Conservation (phyloP, 2,113 vertebrate species). For the Rynchops niger region DNA sequence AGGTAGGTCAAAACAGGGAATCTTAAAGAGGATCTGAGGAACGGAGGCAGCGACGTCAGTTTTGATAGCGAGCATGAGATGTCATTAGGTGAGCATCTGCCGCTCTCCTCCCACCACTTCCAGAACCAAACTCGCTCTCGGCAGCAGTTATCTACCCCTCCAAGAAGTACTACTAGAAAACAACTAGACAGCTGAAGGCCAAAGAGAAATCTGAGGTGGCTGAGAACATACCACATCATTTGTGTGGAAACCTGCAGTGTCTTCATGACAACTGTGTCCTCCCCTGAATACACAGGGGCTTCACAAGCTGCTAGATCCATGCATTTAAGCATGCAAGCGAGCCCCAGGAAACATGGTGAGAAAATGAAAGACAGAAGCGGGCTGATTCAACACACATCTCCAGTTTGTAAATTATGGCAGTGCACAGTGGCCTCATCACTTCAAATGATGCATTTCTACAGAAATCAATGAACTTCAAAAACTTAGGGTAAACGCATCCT, state of each 20-base stretch:
- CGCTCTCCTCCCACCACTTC: not conserved
- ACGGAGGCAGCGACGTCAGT: not conserved
- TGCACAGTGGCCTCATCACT: not conserved
- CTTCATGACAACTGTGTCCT: not conserved
- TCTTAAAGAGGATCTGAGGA: not conserved
- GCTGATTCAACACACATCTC: not conserved
- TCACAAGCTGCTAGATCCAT: not conserved
- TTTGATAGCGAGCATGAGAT: not conserved
- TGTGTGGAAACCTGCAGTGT: not conserved
- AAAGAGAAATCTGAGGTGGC: not conserved
- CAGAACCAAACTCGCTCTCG: not conserved
- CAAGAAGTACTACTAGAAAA: not conserved
- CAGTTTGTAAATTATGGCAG: not conserved
- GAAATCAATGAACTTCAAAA: not conserved
- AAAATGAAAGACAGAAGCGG: not conserved
- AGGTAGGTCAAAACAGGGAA: not conserved
- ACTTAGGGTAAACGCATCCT: not conserved
- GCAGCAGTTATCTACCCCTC: not conserved
- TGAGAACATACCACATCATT: not conserved
- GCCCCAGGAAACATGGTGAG: not conserved
- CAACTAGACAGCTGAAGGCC: not conserved
- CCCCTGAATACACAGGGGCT: not conserved
- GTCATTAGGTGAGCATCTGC: not conserved
- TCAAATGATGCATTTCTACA: not conserved
- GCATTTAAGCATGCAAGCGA: not conserved